Base-by-base conservation (phyloP, 2,797 vertebrate species). In the Vespertilio murinus region DNA sequence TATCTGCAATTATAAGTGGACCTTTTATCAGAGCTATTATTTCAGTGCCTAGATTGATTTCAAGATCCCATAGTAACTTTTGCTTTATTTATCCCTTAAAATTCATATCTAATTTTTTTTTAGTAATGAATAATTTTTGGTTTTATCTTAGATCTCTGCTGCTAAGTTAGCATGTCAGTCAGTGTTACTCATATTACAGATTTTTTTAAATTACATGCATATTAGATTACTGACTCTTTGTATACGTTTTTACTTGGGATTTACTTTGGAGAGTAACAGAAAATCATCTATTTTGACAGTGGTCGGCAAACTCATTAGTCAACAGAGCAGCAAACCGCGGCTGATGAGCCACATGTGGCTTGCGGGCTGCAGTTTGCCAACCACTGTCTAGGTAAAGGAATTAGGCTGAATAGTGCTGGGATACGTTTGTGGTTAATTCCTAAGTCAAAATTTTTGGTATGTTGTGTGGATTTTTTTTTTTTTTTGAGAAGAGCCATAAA, bases 81-180 rank as follows among this genome's bases (percentile, higher is more conserved):
- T 90, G 17, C 30, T 92, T 91, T 92, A 80, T 92, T 90, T 93
- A 16, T 90, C 11, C 45, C 42, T 93, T 94, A 84, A 56, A 30
- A 71, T 78, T 40, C 0, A 2, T 88, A 61, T 71, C 33, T 82
- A 1, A n/a, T 90, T 80, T 47, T 54, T 90, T 93, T 85, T 79
- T 86, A 92, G 9, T 94, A 86, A 45, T 61, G 8, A 75, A 73
- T 64, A 85, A 65, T 28, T 89, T 92, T 93, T 75, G 11, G 16
- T 75, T 95, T 79, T 83, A 65, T 82, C 93, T 93, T 91, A 75
- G 38, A 65, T 77, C 42, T 92, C 59, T 93, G 45, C 77, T 93
- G 8, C 49, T 95, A 59, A 82, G 81, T 93, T 92, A 54, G 73
- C 30, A 40, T 85, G 61, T 82, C 45, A 89, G 61, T 82, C 45